Conservation (phyloP, 2,113 vertebrate genomes). For the Tichodroma muraria region DNA sequence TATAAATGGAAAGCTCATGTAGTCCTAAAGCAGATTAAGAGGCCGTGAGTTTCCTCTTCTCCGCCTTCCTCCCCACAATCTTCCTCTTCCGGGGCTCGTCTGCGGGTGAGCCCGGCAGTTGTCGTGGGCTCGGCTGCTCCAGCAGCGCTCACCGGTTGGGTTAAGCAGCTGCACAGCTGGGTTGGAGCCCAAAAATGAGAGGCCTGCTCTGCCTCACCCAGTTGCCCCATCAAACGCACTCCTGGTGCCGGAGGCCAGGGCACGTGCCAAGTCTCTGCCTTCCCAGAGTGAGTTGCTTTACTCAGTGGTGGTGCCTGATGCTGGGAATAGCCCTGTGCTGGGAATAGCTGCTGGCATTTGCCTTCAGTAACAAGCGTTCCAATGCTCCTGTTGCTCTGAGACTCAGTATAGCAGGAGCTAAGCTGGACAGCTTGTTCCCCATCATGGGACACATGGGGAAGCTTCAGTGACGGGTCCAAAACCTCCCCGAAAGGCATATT, state of each 20-base stretch:
- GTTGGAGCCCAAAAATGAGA: background rate
- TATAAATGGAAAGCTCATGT: conserved; percentile 28
- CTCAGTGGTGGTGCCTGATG: background rate
- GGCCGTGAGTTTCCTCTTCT: background rate
- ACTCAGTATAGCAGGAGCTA: background rate
- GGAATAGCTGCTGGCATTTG: background rate
- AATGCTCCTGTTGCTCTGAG: background rate
- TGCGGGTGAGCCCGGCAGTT: background rate
- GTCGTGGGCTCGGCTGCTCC: background rate
- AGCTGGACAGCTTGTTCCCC: background rate
- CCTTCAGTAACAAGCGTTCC: background rate
- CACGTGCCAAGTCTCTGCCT: background rate
- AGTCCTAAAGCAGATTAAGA: conserved; percentile 32
- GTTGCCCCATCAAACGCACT: background rate
- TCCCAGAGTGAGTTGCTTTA: rapidly evolving
- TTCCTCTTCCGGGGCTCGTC: background rate
- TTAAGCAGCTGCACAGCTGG: background rate
- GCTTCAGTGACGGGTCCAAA: background rate
- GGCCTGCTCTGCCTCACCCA: background rate
- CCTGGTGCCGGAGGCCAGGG: background rate
- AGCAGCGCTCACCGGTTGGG: background rate
- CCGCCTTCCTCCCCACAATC: rapidly evolving
- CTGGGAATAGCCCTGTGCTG: background rate
- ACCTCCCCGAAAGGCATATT: rapidly evolving
- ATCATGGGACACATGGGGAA: background rate